A percentile compares a stretch with the other conserved stretches of the same genome.
Evolutionary conservation across 2,888 invertebrate species (phyloP).

Genomic region (Tetrapedia diversipes): DNA sequence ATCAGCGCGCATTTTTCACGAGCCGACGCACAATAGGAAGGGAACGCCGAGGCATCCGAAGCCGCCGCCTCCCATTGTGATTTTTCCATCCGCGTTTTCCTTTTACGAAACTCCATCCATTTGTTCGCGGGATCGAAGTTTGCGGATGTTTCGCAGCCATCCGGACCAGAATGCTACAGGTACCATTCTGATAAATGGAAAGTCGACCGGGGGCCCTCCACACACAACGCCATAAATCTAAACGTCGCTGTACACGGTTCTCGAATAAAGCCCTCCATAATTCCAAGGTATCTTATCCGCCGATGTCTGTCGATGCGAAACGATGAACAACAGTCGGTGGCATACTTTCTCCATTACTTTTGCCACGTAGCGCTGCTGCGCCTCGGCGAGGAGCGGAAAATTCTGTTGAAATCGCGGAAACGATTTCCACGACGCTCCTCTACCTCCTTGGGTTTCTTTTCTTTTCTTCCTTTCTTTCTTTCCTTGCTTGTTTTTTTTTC

Average conservation of each 20-base stretch:
- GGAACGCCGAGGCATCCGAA: slow-evolving; percentile 60
- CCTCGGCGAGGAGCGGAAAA: slow-evolving; percentile 4
- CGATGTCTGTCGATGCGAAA: slow-evolving; percentile 59
- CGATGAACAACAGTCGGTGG: slow-evolving; percentile 46
- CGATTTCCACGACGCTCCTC: not conserved
- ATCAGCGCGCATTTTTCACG: slow-evolving; percentile 72
- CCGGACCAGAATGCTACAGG: slow-evolving; percentile 67
- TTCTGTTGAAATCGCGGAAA: slow-evolving; percentile 26
- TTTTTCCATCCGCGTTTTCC: slow-evolving; percentile 66
- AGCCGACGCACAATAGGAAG: slow-evolving; percentile 67
- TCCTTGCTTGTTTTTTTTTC: no score
- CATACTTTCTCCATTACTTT: slow-evolving; percentile 45
- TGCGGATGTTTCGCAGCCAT: slow-evolving; percentile 66
- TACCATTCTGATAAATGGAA: slow-evolving; percentile 70
- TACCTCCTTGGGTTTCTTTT: no score
- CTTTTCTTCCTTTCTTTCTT: no score
- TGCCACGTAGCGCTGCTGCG: slow-evolving; percentile 29
- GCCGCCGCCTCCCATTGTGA: slow-evolving; percentile 64
- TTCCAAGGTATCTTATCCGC: slow-evolving; percentile 63
- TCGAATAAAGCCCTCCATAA: slow-evolving; percentile 65
- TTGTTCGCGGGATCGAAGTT: slow-evolving; percentile 70
- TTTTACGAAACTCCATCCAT: slow-evolving; percentile 68
- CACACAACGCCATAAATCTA: slow-evolving; percentile 62
- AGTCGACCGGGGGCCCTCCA: slow-evolving; percentile 60
- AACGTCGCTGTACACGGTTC: slow-evolving; percentile 61